phyloP scores from a whole-genome alignment of 2,797 vertebrate species.

The Acropternis orthonyx region DNA sequence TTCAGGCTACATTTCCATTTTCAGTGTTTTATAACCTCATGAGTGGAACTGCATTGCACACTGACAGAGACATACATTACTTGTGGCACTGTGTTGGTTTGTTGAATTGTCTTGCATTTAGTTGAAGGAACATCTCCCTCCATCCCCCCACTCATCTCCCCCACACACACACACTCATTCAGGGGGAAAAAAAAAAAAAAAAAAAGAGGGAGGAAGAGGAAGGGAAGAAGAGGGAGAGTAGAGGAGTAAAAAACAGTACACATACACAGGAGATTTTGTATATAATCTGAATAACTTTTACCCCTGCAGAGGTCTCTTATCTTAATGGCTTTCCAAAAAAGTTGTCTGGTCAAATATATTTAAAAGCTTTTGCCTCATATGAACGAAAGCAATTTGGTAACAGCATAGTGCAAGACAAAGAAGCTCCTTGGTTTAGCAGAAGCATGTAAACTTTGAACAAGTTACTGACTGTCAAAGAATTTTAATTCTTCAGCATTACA shows the following conservation, averaged over 20 bases:
- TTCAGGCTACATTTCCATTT: slow-evolving; percentile 55
- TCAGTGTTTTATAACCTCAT: slow-evolving; percentile 54
- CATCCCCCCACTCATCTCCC: rapidly evolving
- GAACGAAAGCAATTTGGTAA: slow-evolving; percentile 62
- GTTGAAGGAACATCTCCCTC: neutral
- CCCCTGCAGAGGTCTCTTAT: slow-evolving; percentile 47
- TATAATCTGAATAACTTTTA: slow-evolving; percentile 38
- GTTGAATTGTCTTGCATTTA: slow-evolving; percentile 41
- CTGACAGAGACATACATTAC: slow-evolving; percentile 33
- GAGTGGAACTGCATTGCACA: neutral
- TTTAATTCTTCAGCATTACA: neutral
- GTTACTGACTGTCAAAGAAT: neutral
- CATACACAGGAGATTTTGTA: slow-evolving; percentile 3
- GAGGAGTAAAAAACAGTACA: neutral
- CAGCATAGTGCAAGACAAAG: slow-evolving; percentile 13
- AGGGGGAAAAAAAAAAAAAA: neutral
- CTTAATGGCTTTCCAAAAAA: slow-evolving; percentile 66
- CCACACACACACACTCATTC: neutral
- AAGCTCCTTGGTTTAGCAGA: neutral
- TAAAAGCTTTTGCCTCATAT: slow-evolving; percentile 61
- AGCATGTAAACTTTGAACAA: neutral
- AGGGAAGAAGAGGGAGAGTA: neutral
- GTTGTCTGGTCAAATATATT: slow-evolving; percentile 59
- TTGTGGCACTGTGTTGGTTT: slow-evolving; percentile 47
- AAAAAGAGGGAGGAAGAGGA: neutral